Evolutionary conservation across 2,797 vertebrate species (phyloP).

Genomic region (Channallabes apus): DNA sequence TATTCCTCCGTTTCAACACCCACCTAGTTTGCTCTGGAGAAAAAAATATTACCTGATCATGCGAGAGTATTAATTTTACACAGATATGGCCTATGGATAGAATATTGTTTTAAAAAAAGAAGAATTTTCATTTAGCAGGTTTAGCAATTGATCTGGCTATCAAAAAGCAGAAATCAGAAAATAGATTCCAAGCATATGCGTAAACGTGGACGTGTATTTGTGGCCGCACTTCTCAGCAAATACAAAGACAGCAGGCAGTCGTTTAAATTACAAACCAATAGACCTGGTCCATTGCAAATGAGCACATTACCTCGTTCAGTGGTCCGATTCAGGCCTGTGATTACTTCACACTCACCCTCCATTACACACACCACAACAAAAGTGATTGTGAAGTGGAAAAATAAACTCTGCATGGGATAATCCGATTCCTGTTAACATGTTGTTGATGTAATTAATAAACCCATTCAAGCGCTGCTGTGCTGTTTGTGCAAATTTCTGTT

Average conservation of each 20-base stretch:
- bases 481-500: slow-evolving; percentile 42
- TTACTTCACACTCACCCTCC: slow-evolving; percentile 69
- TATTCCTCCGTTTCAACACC: neutral
- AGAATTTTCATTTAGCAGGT: neutral
- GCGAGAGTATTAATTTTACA: too few relatives aligned
- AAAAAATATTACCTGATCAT: neutral
- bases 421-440: slow-evolving; percentile 56
- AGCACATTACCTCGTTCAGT: slow-evolving; percentile 75
- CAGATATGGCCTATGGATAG: slow-evolving; percentile 9
- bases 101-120: neutral
- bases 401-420: slow-evolving; percentile 58
- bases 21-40: neutral
- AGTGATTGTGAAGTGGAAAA: slow-evolving; percentile 57
- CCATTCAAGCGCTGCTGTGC: slow-evolving; percentile 40
- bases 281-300: slow-evolving; percentile 65
- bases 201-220: neutral
- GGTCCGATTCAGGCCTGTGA: slow-evolving; percentile 71
- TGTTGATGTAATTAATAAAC: slow-evolving; percentile 55
- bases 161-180: neutral
- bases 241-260: slow-evolving; percentile 52
- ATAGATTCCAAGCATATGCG: neutral
- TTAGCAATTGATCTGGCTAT: neutral
- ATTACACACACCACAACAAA: slow-evolving; percentile 68
- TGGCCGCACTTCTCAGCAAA: slow-evolving; percentile 45
- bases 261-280: slow-evolving; percentile 68